These are phyloP conservation scores for Salmo trutta DNA, from an alignment of 2,797 vertebrate genomes.

Conservation along the genomic window DNA sequence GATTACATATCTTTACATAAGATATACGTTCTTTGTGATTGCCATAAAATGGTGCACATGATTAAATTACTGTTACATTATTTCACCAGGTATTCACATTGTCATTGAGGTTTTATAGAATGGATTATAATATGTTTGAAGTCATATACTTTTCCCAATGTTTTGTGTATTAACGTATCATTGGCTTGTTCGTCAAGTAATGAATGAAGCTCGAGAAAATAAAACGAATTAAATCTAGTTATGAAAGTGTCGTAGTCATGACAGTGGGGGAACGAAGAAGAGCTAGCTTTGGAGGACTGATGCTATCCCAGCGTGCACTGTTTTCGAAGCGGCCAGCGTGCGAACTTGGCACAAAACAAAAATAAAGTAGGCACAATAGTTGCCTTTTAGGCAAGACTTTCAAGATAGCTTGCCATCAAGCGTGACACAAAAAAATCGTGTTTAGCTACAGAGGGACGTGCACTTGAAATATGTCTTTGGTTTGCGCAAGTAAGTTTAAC, in stretches of 20 bases:
- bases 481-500: slow-evolving; percentile 73
- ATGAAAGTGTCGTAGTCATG: neutral
- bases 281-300: slow-evolving; percentile 28
- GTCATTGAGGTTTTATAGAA: neutral
- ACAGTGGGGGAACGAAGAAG: slow-evolving; percentile 50
- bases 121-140: neutral
- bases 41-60: neutral
- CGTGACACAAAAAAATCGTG: neutral
- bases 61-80: neutral
- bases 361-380: slow-evolving; percentile 30
- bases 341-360: slow-evolving; percentile 56
- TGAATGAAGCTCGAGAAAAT: neutral
- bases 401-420: neutral
- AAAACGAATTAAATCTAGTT: neutral
- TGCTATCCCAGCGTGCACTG: slow-evolving; percentile 40
- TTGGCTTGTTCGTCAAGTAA: neutral
- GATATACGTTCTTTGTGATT: neutral
- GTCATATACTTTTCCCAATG: neutral
- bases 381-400: slow-evolving; percentile 1
- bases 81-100: neutral
- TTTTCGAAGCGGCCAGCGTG: slow-evolving; percentile 72
- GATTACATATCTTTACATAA: neutral
- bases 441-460: slow-evolving; percentile 15
- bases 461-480: slow-evolving; percentile 70
- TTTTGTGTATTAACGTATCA: neutral